Percentiles rank a stretch among this genome's conserved stretches.
phyloP scores from a whole-genome alignment of 2,888 invertebrate genomes.

The Sarcophaga rosellei region DNA sequence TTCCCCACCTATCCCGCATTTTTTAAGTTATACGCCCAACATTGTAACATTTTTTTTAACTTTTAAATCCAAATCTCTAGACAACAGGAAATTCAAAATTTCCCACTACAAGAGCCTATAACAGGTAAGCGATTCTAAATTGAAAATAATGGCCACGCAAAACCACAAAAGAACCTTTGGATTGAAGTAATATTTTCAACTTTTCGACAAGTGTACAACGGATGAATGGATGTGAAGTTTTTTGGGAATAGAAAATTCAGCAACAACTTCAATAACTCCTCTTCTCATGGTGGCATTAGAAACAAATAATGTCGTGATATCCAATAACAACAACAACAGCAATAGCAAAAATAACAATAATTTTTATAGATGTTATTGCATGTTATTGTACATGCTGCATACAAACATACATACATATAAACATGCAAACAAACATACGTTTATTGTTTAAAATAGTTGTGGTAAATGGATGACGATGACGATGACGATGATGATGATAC shows the following conservation, averaged over 20 bases:
- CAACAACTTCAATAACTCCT: neutral
- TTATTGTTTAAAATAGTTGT: conserved; percentile 37
- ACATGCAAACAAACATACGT: neutral
- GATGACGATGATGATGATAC: neutral
- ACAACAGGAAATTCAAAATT: neutral
- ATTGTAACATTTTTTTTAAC: no score
- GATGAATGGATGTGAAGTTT: neutral
- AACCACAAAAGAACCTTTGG: no score
- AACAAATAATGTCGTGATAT: conserved; percentile 65
- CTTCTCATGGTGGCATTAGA: conserved; percentile 66
- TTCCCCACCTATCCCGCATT: no score
- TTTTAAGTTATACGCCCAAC: no score
- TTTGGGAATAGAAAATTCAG: conserved; percentile 20
- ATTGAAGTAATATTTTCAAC: neutral
- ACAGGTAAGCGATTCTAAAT: no score
- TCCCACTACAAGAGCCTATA: no score
- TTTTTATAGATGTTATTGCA: conserved; percentile 23
- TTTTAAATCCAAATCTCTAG: conserved; percentile 3
- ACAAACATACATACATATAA: no score
- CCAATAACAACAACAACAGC: conserved; percentile 25
- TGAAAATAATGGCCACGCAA: no score
- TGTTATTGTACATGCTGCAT: neutral
- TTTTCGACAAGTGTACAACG: conserved; percentile 48
- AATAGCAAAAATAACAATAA: neutral
- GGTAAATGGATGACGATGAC: conserved; percentile 18